Percentiles rank a stretch among this genome's conserved stretches.
Conservation (phyloP, 2,888 invertebrate species). For the Scelioninae gen. 2 region DNA sequence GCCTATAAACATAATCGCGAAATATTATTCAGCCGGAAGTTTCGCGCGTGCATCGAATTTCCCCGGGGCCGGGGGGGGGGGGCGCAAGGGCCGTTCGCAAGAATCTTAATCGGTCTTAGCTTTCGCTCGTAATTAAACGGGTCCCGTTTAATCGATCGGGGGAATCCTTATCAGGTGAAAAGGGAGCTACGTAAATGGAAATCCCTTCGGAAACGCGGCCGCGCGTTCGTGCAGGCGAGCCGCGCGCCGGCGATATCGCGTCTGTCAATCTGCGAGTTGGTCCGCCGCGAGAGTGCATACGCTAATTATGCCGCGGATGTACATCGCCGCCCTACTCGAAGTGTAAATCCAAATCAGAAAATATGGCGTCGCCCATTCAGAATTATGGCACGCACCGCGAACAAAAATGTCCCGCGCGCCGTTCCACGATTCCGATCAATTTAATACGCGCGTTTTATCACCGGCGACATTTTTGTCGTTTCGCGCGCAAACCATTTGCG, state of each 20-base stretch:
- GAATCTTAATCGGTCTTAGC: constrained; percentile 47
- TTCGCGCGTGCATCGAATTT: constrained; percentile 43
- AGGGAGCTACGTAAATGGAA: constrained; percentile 53
- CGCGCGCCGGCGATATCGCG: constrained; percentile 60
- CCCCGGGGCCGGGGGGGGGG: not conserved
- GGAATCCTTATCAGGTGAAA: constrained; percentile 50
- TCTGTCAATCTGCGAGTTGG: constrained; percentile 63
- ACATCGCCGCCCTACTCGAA: constrained; percentile 50
- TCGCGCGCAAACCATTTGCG: constrained; percentile 47
- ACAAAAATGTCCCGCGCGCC: constrained; percentile 31
- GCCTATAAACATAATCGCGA: too few relatives aligned
- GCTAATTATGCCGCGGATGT: constrained; percentile 65
- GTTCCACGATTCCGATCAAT: constrained; percentile 49
- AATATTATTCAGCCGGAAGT: too few relatives aligned
- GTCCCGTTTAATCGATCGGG: constrained; percentile 63
- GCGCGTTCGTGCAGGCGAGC: constrained; percentile 42
- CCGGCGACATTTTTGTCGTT: constrained; percentile 39
- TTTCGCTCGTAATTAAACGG: constrained; percentile 68
- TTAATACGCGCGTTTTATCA: constrained; percentile 49
- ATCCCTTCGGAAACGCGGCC: constrained; percentile 36
- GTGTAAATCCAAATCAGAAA: constrained; percentile 50
- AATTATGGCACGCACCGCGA: constrained; percentile 43
- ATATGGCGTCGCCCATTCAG: constrained; percentile 32
- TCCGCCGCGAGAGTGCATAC: constrained; percentile 61
- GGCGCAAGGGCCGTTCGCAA: constrained; percentile 20